phyloP scores from a whole-genome alignment of 2,113 vertebrate genomes.

The Pseudorasbora parva region DNA sequence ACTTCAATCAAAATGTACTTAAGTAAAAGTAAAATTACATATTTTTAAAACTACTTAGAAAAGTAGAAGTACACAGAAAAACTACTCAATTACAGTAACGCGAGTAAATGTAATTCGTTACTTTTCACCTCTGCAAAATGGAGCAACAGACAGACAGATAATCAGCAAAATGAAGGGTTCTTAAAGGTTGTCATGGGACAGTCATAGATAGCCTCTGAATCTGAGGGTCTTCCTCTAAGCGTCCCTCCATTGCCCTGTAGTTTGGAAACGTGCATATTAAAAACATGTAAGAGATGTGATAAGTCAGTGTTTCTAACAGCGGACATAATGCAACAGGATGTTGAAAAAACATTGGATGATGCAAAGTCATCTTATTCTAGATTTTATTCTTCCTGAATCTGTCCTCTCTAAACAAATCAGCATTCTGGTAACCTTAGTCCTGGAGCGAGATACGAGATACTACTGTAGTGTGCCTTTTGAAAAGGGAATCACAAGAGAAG shows the following conservation, averaged over 20 bases:
- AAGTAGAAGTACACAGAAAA: too few species aligned
- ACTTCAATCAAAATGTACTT: too few species aligned
- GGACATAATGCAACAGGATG: constrained; percentile 27
- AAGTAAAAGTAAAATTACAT: too few species aligned
- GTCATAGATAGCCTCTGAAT: constrained; percentile 41
- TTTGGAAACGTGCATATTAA: background rate
- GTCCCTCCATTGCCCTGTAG: constrained; percentile 10
- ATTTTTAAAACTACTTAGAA: too few species aligned
- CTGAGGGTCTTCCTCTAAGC: background rate
- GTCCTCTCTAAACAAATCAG: background rate
- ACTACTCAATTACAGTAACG: too few species aligned
- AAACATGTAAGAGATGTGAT: background rate
- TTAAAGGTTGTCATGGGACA: constrained; percentile 25
- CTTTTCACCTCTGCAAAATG: too few species aligned
- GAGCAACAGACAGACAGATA: background rate
- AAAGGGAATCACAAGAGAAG: background rate
- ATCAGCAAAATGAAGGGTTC: constrained; percentile 11
- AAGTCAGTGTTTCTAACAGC: constrained; percentile 3
- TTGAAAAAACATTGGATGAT: background rate
- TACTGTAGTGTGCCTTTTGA: background rate
- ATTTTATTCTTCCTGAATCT: background rate
- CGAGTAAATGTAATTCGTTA: too few species aligned
- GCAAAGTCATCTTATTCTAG: background rate
- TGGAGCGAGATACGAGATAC: background rate
- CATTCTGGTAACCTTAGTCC: background rate